Evolutionary conservation across 2,888 invertebrate species (phyloP), one percentile per base, ranked within the genome.

Genomic region (Orthosia incerta): DNA sequence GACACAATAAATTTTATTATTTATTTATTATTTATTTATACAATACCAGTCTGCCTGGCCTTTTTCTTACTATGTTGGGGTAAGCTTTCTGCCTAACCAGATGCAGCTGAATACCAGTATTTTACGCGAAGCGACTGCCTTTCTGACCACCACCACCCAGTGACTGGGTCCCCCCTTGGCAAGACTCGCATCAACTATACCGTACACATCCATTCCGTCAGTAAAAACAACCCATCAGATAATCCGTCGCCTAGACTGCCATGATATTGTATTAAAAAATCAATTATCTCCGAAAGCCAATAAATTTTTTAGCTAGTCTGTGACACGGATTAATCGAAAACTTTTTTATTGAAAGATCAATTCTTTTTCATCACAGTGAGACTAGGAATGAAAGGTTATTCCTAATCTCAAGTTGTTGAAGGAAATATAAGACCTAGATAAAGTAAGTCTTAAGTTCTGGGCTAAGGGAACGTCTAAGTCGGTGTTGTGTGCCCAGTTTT

Each of bases 281-380:
- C 63, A 59, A 80, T 80, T 80, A 76, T 64, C 67, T 74, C 26
- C 74, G 39, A 74, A 80, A 74, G 53, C 67, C 67, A 78, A 78
- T 78, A 68, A 68, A 60, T 74, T 74, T 18, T 12, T 11, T 13
- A 2, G 18, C 16, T 26, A 60, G 12, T 45, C 59, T n/a, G 31
- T 70, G 79, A 70, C 73, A 70, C 15, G 39, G 78, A 82, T 72
- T 80, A 77, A 82, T 77, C 70, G 62, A 67, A 69, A 82, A 78
- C 45, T 69, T 63, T 75, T 76, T 76, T 63, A 80, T 65, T 61
- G 56, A 82, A 55, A 12, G 59, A 71, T 65, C 71, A 82, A 71
- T 68, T 77, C 63, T 7, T 7, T 72, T 78, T 80, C 64, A 59
- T 51, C 57, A 39, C 11, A 11, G 13, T 68, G n/a, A n/a, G n/a